Conservation (phyloP, 30 jellyfish, hydroid and myxozoan genomes). For the Hydractinia echinata region DNA sequence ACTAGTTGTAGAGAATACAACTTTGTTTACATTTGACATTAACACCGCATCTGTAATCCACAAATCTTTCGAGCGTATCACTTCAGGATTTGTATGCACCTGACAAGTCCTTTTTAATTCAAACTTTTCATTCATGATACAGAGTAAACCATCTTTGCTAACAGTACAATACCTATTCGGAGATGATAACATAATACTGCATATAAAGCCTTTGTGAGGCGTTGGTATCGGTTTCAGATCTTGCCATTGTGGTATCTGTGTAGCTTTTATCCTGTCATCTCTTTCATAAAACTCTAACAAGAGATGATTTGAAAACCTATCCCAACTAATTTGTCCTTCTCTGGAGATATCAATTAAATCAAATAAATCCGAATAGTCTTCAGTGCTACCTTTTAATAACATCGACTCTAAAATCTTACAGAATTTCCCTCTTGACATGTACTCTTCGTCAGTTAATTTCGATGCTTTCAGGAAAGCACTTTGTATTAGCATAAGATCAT, state of each 20-base stretch:
- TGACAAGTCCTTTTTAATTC: slow-evolving; percentile 45
- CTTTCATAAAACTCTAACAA: slow-evolving; percentile 79
- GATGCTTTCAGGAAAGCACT: slow-evolving; percentile 2
- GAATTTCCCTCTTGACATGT: slow-evolving; percentile 29
- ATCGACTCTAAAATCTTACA: slow-evolving; percentile 53
- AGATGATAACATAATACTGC: slow-evolving; percentile 43
- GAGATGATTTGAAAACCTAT: slow-evolving; percentile 66
- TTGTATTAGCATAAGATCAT: slow-evolving; percentile 12
- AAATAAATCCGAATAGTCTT: slow-evolving; percentile 66
- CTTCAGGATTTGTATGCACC: slow-evolving; percentile 73
- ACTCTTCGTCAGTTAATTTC: slow-evolving; percentile 31
- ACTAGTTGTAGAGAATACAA: slow-evolving; percentile 78
- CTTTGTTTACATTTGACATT: slow-evolving; percentile 53
- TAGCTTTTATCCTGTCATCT: slow-evolving; percentile 65
- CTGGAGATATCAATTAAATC: slow-evolving; percentile 69
- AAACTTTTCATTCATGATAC: slow-evolving; percentile 51
- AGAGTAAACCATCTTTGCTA: slow-evolving; percentile 79
- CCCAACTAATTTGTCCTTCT: slow-evolving; percentile 86
- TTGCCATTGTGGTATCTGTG: slow-evolving; percentile 91
- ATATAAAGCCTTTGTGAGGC: slow-evolving; percentile 64
- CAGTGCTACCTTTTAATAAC: slow-evolving; percentile 60
- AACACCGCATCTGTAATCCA: slow-evolving; percentile 91
- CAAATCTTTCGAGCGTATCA: slow-evolving; percentile 61
- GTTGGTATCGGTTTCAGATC: slow-evolving; percentile 47
- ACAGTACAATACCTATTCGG: slow-evolving; percentile 49